Evolutionary conservation across 2,888 invertebrate genomes (phyloP).

Genomic region (Diplolepis rosae): DNA sequence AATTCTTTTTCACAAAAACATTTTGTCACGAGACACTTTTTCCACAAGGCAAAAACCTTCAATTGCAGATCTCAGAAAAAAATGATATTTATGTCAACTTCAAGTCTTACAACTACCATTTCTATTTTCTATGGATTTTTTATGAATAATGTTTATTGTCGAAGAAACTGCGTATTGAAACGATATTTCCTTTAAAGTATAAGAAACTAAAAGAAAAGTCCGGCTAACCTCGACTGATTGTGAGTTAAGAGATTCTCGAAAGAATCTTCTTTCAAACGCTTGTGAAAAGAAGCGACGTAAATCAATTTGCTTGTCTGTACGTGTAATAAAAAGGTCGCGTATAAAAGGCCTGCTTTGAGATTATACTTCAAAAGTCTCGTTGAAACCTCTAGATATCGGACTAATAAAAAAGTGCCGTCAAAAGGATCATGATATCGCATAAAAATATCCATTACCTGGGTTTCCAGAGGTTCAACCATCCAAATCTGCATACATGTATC

Average conservation of each 20-base stretch:
- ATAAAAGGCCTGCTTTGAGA: slow-evolving; percentile 19
- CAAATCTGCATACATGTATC: neutral
- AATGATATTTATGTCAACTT: too few relatives aligned
- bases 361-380: slow-evolving; percentile 30
- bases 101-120: too few relatives aligned
- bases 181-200: too few relatives aligned
- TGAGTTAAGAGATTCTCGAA: neutral
- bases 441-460: slow-evolving; percentile 33
- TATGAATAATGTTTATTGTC: too few relatives aligned
- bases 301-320: slow-evolving; percentile 6
- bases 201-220: neutral
- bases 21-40: too few relatives aligned
- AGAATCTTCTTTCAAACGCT: neutral
- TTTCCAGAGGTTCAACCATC: neutral
- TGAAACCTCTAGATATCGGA: slow-evolving; percentile 19
- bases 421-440: slow-evolving; percentile 33
- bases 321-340: slow-evolving; percentile 7
- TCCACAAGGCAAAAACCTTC: too few relatives aligned
- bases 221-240: too few relatives aligned
- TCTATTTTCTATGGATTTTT: too few relatives aligned
- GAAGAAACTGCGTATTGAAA: neutral
- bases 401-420: neutral
- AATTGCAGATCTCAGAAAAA: too few relatives aligned
- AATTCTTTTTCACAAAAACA: too few relatives aligned
- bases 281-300: neutral